Conservation (phyloP, 1,140 invertebrate species). For the Bombyx mori region ASM3026992v2 NC_085113.1:2510001-2510500, state of each 20-base stretch:
- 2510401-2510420: too few species aligned
- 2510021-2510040: constrained; percentile 36
- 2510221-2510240: constrained; percentile 9
- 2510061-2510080: constrained; percentile 26
- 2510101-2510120: constrained; percentile 66
- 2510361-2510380: too few species aligned
- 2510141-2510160: constrained; percentile 62
- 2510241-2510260: neutral
- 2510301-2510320: too few species aligned
- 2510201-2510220: constrained; percentile 26
- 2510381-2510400: too few species aligned
- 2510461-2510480: too few species aligned
- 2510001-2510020: constrained; percentile 24
- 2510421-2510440: too few species aligned
- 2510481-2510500: too few species aligned
- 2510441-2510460: too few species aligned
- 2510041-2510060: constrained; percentile 61
- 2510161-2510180: constrained; percentile 49
- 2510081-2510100: constrained; percentile 62
- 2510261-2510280: too few species aligned
- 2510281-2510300: too few species aligned
- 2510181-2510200: constrained; percentile 38
- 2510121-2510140: constrained; percentile 69
- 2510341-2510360: too few species aligned
- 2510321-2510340: too few species aligned